phyloP scores from a whole-genome alignment of 2,113 vertebrate species.

The Urocitellus parryii region DNA sequence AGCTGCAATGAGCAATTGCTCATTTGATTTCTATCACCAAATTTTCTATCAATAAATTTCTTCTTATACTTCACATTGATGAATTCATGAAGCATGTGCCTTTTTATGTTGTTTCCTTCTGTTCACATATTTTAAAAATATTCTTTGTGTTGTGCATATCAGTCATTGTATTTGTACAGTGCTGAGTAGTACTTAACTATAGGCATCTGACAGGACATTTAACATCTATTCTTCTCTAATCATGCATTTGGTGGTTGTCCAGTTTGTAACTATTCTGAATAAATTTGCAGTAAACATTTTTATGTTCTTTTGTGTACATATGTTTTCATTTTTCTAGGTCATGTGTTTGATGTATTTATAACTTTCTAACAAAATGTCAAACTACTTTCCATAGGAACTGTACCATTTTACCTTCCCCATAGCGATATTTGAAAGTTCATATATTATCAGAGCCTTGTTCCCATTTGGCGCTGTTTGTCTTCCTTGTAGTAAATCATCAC shows the following conservation, averaged over 20 bases:
- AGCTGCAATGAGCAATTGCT: no score
- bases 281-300: not conserved
- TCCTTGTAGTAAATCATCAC: not conserved
- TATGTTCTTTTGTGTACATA: not conserved
- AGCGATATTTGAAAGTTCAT: not conserved
- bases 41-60: no score
- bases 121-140: not conserved
- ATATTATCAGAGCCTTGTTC: not conserved
- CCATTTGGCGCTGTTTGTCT: not conserved
- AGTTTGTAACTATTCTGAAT: not conserved
- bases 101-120: no score
- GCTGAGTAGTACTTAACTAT: not conserved
- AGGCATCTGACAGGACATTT: not conserved
- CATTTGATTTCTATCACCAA: no score
- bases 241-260: not conserved
- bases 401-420: not conserved
- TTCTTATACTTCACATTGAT: no score
- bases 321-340: not conserved
- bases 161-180: not conserved
- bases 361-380: not conserved
- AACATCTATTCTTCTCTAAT: not conserved
- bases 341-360: not conserved
- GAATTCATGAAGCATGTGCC: no score
- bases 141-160: not conserved
- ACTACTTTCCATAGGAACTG: not conserved